phyloP scores from a whole-genome alignment of 1,140 invertebrate genomes.

The Tigriopus japonicus region DNA sequence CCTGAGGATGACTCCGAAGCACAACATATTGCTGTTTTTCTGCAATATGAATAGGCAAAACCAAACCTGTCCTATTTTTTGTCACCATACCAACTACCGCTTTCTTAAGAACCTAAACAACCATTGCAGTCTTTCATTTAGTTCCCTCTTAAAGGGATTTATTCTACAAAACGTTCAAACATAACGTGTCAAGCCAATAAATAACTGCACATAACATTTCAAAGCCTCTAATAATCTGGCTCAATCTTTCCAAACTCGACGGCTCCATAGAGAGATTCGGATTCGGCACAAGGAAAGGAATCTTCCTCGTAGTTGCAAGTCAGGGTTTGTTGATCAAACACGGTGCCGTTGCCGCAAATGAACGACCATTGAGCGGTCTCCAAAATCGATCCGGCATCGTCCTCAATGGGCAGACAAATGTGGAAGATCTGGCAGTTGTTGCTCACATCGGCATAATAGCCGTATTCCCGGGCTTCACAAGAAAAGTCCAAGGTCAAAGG shows the following conservation, averaged over 20 bases:
- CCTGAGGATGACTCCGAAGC: no score
- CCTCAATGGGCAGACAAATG: slow-evolving; percentile 48
- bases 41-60: no score
- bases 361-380: slow-evolving; percentile 24
- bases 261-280: slow-evolving; percentile 18
- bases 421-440: slow-evolving; percentile 74
- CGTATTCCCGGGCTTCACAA: slow-evolving; percentile 51
- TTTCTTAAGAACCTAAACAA: no score
- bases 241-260: slow-evolving; percentile 19
- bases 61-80: no score
- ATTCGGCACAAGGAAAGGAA: slow-evolving; percentile 21
- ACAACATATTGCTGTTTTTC: no score
- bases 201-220: no score
- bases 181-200: no score
- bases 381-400: slow-evolving; percentile 34
- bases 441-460: slow-evolving; percentile 65
- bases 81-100: no score
- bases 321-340: slow-evolving; percentile 24
- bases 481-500: slow-evolving; percentile 34
- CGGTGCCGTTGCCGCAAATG: slow-evolving; percentile 23
- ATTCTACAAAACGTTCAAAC: no score
- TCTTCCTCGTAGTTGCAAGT: slow-evolving; percentile 23
- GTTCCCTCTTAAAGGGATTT: no score
- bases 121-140: no score
- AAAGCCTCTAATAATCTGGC: slow-evolving; percentile 19